A percentile compares a stretch with the other conserved stretches of the same genome.
Conservation (phyloP, 2,113 vertebrate species). For the Macquaria ambigua region DNA sequence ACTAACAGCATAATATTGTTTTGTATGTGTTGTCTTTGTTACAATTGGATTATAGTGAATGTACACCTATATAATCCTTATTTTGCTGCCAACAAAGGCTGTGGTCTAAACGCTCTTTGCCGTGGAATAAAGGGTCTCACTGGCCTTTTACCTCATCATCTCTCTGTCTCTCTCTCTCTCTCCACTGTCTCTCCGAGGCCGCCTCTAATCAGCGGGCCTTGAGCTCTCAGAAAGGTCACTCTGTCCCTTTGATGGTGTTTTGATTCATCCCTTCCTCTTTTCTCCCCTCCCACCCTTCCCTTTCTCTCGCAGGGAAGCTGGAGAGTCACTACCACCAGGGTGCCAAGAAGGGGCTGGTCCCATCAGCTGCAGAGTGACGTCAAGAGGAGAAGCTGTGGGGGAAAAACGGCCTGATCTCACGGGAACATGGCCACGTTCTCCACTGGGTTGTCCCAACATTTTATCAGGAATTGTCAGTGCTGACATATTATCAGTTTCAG, state of each 20-base stretch:
- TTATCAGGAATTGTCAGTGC: neutral
- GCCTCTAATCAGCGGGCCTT: constrained; percentile 81
- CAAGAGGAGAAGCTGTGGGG: constrained; percentile 39
- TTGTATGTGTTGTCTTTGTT: neutral
- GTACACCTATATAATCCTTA: constrained; percentile 16
- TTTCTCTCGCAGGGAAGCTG: constrained; percentile 90
- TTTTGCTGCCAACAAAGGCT: constrained; percentile 52
- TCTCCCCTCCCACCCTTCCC: constrained; percentile 57
- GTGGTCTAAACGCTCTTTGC: constrained; percentile 47
- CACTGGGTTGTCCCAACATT: constrained; percentile 5
- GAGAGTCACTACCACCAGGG: constrained; percentile 95
- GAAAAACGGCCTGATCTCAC: constrained; percentile 26
- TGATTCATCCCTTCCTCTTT: constrained; percentile 80
- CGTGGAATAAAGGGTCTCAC: constrained; percentile 59
- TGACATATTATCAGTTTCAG: constrained; percentile 1
- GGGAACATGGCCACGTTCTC: constrained; percentile 12
- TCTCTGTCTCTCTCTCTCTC: constrained; percentile 13
- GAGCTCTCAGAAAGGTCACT: constrained; percentile 82
- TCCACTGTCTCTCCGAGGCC: constrained; percentile 52
- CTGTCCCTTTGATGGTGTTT: constrained; percentile 83
- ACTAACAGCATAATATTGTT: neutral
- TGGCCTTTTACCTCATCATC: constrained; percentile 66
- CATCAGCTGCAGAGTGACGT: constrained; percentile 81
- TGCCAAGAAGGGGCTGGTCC: constrained; percentile 96
- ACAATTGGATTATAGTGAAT: constrained; percentile 9